Conservation (phyloP, 1,140 invertebrate genomes). For the Tenebrio molitor region DNA sequence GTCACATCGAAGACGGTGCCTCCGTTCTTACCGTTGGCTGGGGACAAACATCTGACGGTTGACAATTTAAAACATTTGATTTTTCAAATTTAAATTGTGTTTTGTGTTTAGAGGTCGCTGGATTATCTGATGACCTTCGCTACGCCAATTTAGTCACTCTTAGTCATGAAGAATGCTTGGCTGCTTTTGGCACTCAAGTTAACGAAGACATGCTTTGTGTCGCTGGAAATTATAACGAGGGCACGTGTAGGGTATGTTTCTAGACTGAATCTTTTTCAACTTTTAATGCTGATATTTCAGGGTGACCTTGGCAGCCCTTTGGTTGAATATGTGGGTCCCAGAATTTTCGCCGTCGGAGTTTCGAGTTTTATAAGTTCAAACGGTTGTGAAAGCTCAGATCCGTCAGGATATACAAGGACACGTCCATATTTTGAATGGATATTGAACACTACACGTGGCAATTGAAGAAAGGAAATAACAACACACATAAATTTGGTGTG, state of each 20-base stretch:
- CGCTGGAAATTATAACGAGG: constrained; percentile 9
- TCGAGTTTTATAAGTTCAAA: constrained; percentile 7
- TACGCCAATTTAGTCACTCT: no score
- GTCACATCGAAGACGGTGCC: no score
- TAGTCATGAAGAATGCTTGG: not conserved
- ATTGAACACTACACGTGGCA: not conserved
- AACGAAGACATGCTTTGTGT: not conserved
- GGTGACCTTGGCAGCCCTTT: constrained; percentile 8
- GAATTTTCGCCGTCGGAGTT: not conserved
- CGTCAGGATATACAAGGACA: constrained; percentile 9
- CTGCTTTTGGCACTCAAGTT: not conserved
- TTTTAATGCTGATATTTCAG: not conserved
- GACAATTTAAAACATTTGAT: no score
- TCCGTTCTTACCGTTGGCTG: no score
- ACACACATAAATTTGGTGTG: no score
- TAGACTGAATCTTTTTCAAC: not conserved
- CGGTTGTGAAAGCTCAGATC: constrained; percentile 13
- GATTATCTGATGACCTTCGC: not conserved
- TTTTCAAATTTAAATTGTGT: no score
- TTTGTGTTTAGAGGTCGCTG: no score
- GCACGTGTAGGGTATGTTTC: not conserved
- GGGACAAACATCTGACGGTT: no score
- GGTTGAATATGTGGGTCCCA: not conserved
- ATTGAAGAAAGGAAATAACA: no score
- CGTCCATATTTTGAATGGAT: constrained; percentile 9